Evolutionary conservation across 2,888 invertebrate genomes (phyloP).

Genomic region (Pteria penguin): DNA sequence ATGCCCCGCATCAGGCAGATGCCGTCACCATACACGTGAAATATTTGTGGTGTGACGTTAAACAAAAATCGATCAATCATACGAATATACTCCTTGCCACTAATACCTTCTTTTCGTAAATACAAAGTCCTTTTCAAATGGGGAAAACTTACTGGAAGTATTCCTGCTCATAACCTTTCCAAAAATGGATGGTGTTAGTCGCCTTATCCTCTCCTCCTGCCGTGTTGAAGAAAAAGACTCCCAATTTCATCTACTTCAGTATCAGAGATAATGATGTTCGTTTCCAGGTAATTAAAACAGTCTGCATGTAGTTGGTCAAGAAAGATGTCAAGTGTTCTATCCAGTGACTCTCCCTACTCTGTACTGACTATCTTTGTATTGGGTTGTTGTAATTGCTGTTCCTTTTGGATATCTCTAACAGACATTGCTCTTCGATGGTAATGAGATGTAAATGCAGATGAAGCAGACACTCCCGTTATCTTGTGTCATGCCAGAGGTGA

Average conservation of each 20-base stretch:
- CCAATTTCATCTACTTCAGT: not conserved
- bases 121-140: slow-evolving; percentile 23
- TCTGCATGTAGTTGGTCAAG: not conserved
- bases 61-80: too few relatives aligned
- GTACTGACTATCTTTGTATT: not conserved
- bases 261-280: not conserved
- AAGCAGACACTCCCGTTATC: not conserved
- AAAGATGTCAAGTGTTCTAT: not conserved
- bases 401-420: not conserved
- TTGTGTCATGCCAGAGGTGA: slow-evolving; percentile 16
- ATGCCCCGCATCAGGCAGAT: too few relatives aligned
- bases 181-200: not conserved
- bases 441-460: not conserved
- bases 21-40: too few relatives aligned
- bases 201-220: not conserved
- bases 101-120: slow-evolving; percentile 27
- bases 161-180: not conserved
- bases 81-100: slow-evolving; percentile 30
- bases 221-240: not conserved
- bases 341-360: not conserved
- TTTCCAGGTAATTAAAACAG: not conserved
- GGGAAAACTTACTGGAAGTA: not conserved
- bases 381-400: not conserved
- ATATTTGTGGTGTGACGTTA: too few relatives aligned
- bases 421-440: not conserved